These are phyloP conservation scores for Palythoa caribaeorum DNA, from an alignment of 92 coral and sea anemone genomes.

Conservation along the genomic window DNA sequence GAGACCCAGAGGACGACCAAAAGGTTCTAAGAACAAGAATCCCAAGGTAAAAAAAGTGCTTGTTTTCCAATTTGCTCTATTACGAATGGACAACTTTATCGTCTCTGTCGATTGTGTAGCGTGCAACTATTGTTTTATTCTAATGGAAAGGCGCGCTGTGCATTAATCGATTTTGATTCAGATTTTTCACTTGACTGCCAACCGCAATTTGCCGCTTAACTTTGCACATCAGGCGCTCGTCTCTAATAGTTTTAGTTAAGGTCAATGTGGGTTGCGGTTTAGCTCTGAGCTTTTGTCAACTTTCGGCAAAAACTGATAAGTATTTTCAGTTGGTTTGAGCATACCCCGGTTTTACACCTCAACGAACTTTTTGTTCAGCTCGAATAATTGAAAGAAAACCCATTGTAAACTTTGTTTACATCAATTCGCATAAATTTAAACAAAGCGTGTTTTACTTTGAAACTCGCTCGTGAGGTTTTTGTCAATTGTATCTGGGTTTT, in stretches of 20 bases:
- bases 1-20: conserved; percentile 92
- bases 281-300: neutral
- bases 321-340: conserved; percentile 8
- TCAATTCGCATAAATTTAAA: conserved; percentile 58
- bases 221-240: conserved; percentile 22
- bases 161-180: conserved; percentile 36
- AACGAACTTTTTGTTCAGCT: conserved; percentile 68
- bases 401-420: conserved; percentile 71
- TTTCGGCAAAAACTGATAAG: neutral
- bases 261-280: neutral
- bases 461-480: neutral
- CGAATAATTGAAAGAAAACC: conserved; percentile 65
- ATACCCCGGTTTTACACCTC: conserved; percentile 45
- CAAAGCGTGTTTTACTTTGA: conserved; percentile 15
- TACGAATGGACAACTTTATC: conserved; percentile 18
- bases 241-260: conserved; percentile 32
- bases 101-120: conserved; percentile 13
- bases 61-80: neutral
- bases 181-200: conserved; percentile 41
- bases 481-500: neutral
- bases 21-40: conserved; percentile 94
- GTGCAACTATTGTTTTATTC: conserved; percentile 40
- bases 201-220: conserved; percentile 27
- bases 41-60: conserved; percentile 74
- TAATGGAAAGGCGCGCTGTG: conserved; percentile 31